A percentile compares a stretch with the other conserved stretches of the same genome.
These are phyloP conservation scores for Cepaea nemoralis DNA, from an alignment of 1,140 invertebrate genomes.

Conservation along the genomic window DNA sequence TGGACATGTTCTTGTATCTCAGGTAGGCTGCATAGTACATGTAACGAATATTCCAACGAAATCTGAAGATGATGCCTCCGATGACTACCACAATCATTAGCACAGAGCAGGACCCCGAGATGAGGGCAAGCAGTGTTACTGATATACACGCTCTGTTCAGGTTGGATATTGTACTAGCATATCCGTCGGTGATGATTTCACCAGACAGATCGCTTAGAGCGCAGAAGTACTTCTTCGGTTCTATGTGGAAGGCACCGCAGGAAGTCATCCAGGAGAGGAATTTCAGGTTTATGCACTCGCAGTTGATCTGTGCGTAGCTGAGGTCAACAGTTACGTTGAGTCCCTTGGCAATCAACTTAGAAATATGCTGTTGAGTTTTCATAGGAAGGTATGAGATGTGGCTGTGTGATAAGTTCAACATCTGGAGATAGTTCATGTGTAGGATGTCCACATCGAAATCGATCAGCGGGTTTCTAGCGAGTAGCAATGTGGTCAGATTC, in stretches of 20 bases:
- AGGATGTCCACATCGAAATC: slow-evolving; percentile 39
- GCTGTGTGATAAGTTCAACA: slow-evolving; percentile 45
- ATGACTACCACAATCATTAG: slow-evolving; percentile 37
- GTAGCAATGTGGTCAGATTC: slow-evolving; percentile 32
- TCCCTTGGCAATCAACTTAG: neutral
- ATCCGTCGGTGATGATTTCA: slow-evolving; percentile 1
- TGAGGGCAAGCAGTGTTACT: slow-evolving; percentile 37
- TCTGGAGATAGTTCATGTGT: slow-evolving; percentile 38
- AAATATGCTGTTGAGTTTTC: slow-evolving; percentile 1
- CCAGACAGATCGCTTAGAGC: slow-evolving; percentile 24
- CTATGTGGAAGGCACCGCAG: neutral
- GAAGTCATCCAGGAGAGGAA: slow-evolving; percentile 49
- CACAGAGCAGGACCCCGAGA: slow-evolving; percentile 11
- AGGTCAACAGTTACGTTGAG: slow-evolving; percentile 38
- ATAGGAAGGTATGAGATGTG: slow-evolving; percentile 20
- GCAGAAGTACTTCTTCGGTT: slow-evolving; percentile 37
- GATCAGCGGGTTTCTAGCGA: slow-evolving; percentile 32
- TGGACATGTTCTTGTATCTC: slow-evolving; percentile 23
- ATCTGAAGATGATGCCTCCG: slow-evolving; percentile 45
- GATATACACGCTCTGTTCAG: slow-evolving; percentile 41
- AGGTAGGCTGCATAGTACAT: slow-evolving; percentile 52
- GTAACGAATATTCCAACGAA: slow-evolving; percentile 55
- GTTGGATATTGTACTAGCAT: slow-evolving; percentile 17
- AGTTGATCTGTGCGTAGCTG: slow-evolving; percentile 39
- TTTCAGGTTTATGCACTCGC: slow-evolving; percentile 46